Percentiles rank a stretch among this genome's conserved stretches.
Evolutionary conservation across 2,797 vertebrate genomes (phyloP).

Genomic region (Hydrolagus colliei): DNA sequence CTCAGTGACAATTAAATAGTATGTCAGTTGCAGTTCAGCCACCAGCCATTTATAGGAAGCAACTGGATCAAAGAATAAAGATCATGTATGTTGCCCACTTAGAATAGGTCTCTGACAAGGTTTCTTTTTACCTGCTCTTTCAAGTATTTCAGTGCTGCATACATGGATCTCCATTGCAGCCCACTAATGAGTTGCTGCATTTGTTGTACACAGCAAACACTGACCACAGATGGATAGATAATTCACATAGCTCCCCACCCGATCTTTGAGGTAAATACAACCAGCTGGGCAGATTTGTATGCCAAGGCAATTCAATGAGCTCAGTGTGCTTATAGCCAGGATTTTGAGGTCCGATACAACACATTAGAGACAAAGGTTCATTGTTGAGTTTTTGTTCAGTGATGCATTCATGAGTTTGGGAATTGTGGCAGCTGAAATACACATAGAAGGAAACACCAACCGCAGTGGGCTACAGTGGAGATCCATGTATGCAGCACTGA

Average conservation of each 20-base stretch:
- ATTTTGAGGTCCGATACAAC: not conserved
- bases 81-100: not conserved
- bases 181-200: not conserved
- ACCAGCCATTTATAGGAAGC: not conserved
- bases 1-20: not conserved
- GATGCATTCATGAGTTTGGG: not conserved
- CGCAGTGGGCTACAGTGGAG: not conserved
- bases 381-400: not conserved
- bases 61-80: not conserved
- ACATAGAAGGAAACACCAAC: not conserved
- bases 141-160: not conserved
- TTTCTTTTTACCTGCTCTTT: not conserved
- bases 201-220: not conserved
- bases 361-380: not conserved
- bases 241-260: not conserved
- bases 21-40: not conserved
- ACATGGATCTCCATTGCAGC: not conserved
- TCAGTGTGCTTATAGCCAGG: not conserved
- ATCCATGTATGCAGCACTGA: not conserved
- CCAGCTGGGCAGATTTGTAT: constrained; percentile 1
- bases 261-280: not conserved
- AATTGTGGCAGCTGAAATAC: not conserved
- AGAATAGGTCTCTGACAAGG: not conserved
- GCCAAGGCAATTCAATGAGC: not conserved
- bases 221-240: constrained; percentile 1